Evolutionary conservation across 2,113 vertebrate genomes (phyloP).

Genomic region (Baryphthengus martii): DNA sequence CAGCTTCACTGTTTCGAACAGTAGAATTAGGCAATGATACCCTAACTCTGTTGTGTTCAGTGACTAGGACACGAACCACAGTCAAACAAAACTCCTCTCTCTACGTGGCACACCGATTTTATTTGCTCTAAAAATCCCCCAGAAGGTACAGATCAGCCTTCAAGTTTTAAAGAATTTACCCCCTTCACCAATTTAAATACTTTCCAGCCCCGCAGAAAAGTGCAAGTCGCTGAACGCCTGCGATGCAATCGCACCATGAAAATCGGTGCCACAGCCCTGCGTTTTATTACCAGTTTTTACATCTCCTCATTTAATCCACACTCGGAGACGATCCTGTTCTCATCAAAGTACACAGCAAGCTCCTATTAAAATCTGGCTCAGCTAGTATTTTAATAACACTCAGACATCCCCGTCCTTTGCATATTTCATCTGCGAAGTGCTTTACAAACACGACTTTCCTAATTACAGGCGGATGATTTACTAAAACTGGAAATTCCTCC

Average conservation of each 20-base stretch:
- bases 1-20: neutral
- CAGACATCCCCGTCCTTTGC: conserved; percentile 38
- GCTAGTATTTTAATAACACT: conserved; percentile 59
- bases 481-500: conserved; percentile 58
- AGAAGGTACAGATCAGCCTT: neutral
- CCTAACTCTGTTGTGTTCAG: fast-evolving
- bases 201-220: neutral
- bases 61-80: neutral
- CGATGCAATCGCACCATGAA: neutral
- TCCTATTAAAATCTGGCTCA: conserved; percentile 59
- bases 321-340: neutral
- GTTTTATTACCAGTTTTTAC: neutral
- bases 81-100: neutral
- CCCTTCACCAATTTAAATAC: neutral
- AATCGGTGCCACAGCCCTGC: neutral
- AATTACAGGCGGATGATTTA: conserved; percentile 55
- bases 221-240: fast-evolving
- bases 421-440: conserved; percentile 37
- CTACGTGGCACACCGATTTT: fast-evolving
- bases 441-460: conserved; percentile 41
- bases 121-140: neutral
- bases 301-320: neutral
- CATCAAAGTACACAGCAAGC: conserved; percentile 27
- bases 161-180: neutral
- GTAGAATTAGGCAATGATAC: neutral